Percentiles rank a stretch among this genome's conserved stretches.
Evolutionary conservation across 1,140 invertebrate genomes (phyloP).

Genomic region (Drosophila funebris): DNA sequence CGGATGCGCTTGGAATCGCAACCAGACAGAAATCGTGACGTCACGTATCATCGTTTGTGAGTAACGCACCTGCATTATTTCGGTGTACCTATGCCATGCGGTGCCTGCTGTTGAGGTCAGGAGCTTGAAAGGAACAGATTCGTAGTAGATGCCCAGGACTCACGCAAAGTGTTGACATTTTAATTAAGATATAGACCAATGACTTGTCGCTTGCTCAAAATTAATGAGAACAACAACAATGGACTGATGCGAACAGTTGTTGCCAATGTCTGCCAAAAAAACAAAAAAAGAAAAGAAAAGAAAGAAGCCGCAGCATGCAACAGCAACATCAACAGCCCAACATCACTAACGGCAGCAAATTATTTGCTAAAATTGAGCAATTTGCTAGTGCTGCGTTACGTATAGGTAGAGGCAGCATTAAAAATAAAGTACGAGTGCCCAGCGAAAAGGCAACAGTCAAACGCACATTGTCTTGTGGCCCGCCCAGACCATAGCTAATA

Average conservation of each 20-base stretch:
- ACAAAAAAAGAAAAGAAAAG: conserved; percentile 32
- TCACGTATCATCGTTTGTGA: neutral
- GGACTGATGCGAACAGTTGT: conserved; percentile 81
- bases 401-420: conserved; percentile 66
- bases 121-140: neutral
- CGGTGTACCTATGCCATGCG: conserved; percentile 11
- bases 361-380: conserved; percentile 70
- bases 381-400: conserved; percentile 59
- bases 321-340: conserved; percentile 41
- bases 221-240: conserved; percentile 75
- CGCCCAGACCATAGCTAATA: conserved; percentile 32
- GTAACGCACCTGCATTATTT: neutral
- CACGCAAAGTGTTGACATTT: conserved; percentile 25
- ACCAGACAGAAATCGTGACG: conserved; percentile 14
- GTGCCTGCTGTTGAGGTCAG: neutral
- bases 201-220: conserved; percentile 36
- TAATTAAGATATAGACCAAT: conserved; percentile 39
- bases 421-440: conserved; percentile 71
- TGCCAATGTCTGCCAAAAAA: conserved; percentile 73
- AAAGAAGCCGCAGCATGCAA: conserved; percentile 52
- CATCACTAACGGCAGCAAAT: conserved; percentile 52
- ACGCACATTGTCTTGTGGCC: conserved; percentile 16
- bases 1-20: neutral
- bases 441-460: conserved; percentile 40
- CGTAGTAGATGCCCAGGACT: conserved; percentile 14